These are phyloP conservation scores for Dryobotodes eremita DNA, from an alignment of 2,888 invertebrate genomes.

Conservation along the genomic window DNA sequence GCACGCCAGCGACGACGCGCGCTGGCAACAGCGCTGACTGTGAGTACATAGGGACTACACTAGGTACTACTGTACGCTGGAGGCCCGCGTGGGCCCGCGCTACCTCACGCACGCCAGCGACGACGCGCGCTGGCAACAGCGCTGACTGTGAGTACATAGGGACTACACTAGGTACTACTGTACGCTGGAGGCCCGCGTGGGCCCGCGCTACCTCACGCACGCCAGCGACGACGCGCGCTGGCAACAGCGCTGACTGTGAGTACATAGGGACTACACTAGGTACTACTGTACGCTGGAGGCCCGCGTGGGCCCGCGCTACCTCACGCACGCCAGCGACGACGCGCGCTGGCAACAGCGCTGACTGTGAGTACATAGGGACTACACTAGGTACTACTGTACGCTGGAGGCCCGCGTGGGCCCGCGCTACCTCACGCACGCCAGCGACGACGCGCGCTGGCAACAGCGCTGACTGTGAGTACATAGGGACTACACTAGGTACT, in stretches of 20 bases:
- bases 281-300: no score
- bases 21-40: slow-evolving; percentile 36
- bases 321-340: slow-evolving; percentile 76
- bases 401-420: no score
- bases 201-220: slow-evolving; percentile 85
- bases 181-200: slow-evolving; percentile 69
- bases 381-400: no score
- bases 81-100: slow-evolving; percentile 72
- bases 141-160: slow-evolving; percentile 3
- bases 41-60: background rate
- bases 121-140: slow-evolving; percentile 14
- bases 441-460: slow-evolving; percentile 10
- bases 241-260: slow-evolving; percentile 68
- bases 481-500: no score
- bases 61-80: slow-evolving; percentile 78
- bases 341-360: slow-evolving; percentile 4
- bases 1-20: slow-evolving; percentile 82
- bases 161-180: background rate
- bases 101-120: slow-evolving; percentile 82
- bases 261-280: no score
- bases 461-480: slow-evolving; percentile 68
- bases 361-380: slow-evolving; percentile 68
- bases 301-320: slow-evolving; percentile 74
- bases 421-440: slow-evolving; percentile 83
- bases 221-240: slow-evolving; percentile 36